These are phyloP conservation scores for Drosophila albomicans DNA, from an alignment of 1,140 invertebrate genomes.

Conservation along the genomic window DNA sequence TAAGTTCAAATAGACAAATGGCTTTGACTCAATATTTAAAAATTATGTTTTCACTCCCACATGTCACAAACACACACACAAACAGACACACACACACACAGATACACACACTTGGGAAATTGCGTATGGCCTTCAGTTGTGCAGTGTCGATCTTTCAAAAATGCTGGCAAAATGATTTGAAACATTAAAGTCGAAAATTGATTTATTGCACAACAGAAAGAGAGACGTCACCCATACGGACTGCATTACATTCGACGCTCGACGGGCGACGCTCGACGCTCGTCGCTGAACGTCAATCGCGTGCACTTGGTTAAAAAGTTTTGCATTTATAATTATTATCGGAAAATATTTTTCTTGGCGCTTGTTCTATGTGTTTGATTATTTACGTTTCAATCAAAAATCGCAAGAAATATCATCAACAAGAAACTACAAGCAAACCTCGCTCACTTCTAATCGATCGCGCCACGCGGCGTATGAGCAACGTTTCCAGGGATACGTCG, in stretches of 20 bases:
- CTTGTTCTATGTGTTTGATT: conserved; percentile 40
- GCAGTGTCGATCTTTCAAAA: conserved; percentile 18
- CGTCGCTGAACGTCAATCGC: conserved; percentile 34
- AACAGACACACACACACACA: conserved; percentile 1
- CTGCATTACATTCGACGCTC: conserved; percentile 22
- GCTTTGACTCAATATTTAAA: conserved; percentile 33
- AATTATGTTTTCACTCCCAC: conserved; percentile 4
- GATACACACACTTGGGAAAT: conserved; percentile 1
- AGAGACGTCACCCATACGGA: conserved; percentile 22
- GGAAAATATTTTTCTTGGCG: conserved; percentile 69
- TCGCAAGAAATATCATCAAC: conserved; percentile 55
- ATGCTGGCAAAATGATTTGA: conserved; percentile 38
- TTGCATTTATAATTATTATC: conserved; percentile 54
- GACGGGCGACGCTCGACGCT: background rate
- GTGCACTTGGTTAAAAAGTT: conserved; percentile 33
- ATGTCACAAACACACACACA: background rate
- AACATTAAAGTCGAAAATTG: conserved; percentile 48
- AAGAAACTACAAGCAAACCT: conserved; percentile 42
- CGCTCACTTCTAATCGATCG: conserved; percentile 49
- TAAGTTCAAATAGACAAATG: conserved; percentile 9
- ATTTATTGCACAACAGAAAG: conserved; percentile 41
- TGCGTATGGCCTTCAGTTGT: conserved; percentile 31
- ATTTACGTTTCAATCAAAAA: conserved; percentile 79
- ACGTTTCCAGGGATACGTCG: conserved; percentile 20
- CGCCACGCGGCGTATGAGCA: conserved; percentile 73